These are phyloP conservation scores for Atta cephalotes DNA, from an alignment of 1,140 invertebrate species.

Conservation along the genomic window DNA sequence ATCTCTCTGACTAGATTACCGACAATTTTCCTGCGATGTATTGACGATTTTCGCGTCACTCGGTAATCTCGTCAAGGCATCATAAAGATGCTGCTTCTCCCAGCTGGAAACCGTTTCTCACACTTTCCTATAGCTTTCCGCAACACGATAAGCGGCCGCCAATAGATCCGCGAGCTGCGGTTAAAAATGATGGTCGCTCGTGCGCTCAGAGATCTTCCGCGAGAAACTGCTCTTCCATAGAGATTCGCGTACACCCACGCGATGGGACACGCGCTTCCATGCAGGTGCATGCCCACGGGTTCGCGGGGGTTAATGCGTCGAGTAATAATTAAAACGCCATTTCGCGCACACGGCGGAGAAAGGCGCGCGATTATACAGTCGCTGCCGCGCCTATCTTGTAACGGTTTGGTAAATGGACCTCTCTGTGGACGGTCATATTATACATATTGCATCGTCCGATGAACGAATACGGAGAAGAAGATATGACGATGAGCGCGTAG, in stretches of 20 bases:
- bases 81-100: conserved; percentile 30
- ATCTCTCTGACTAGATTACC: conserved; percentile 24
- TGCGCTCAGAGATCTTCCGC: conserved; percentile 31
- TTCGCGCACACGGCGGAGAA: conserved; percentile 67
- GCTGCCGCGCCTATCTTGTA: conserved; percentile 72
- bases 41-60: conserved; percentile 45
- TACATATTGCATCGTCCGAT: not conserved
- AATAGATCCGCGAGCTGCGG: conserved; percentile 7
- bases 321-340: conserved; percentile 78
- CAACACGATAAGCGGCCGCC: not conserved
- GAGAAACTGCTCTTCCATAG: conserved; percentile 18
- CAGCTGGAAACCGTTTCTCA: conserved; percentile 55
- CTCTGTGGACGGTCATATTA: conserved; percentile 54
- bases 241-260: conserved; percentile 69
- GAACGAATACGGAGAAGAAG: conserved; percentile 4
- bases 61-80: conserved; percentile 30
- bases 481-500: conserved; percentile 19
- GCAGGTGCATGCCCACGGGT: conserved; percentile 69
- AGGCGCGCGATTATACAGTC: conserved; percentile 67
- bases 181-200: conserved; percentile 29
- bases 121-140: conserved; percentile 30
- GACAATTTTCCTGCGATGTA: conserved; percentile 5
- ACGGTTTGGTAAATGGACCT: conserved; percentile 71
- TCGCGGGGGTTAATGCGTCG: conserved; percentile 75
- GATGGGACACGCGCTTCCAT: conserved; percentile 62